These are phyloP conservation scores for Slavum lentiscoides DNA, from an alignment of 2,888 invertebrate species.

Conservation along the genomic window DNA sequence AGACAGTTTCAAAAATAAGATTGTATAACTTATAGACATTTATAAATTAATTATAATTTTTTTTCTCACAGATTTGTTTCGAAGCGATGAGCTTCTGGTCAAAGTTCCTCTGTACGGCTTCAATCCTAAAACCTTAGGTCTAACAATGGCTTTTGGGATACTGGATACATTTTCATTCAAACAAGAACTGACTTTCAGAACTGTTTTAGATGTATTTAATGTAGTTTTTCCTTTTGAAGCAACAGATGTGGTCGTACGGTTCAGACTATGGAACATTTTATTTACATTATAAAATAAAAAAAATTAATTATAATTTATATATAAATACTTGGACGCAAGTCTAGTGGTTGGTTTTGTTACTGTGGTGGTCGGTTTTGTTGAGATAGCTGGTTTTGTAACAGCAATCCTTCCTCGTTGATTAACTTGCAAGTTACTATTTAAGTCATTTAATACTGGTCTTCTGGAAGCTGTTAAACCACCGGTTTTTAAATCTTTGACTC, in stretches of 20 bases:
- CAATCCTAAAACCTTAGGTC: conserved; percentile 15
- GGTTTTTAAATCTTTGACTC: conserved; percentile 33
- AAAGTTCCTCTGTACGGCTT: conserved; percentile 24
- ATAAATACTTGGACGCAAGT: conserved; percentile 33
- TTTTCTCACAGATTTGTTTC: conserved; percentile 29
- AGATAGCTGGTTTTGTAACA: conserved; percentile 3
- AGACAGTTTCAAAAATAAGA: not conserved
- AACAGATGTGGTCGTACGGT: conserved; percentile 26
- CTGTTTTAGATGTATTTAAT: conserved; percentile 20
- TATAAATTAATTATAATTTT: not conserved
- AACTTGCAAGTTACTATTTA: conserved; percentile 38
- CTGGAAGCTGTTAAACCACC: conserved; percentile 11
- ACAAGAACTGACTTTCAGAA: conserved; percentile 27
- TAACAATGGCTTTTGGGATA: conserved; percentile 30
- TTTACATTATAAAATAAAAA: not conserved
- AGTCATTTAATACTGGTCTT: conserved; percentile 45
- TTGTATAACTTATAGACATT: not conserved
- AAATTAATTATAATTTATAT: not conserved
- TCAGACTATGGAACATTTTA: conserved; percentile 16
- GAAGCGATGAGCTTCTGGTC: conserved; percentile 31
- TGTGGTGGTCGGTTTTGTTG: conserved; percentile 23
- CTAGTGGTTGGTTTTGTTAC: conserved; percentile 23
- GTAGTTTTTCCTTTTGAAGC: conserved; percentile 10
- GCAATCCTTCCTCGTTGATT: conserved; percentile 36
- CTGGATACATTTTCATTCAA: conserved; percentile 33